Conservation (phyloP, 1,140 invertebrate species). For the Drosophila trapezifrons region DNA sequence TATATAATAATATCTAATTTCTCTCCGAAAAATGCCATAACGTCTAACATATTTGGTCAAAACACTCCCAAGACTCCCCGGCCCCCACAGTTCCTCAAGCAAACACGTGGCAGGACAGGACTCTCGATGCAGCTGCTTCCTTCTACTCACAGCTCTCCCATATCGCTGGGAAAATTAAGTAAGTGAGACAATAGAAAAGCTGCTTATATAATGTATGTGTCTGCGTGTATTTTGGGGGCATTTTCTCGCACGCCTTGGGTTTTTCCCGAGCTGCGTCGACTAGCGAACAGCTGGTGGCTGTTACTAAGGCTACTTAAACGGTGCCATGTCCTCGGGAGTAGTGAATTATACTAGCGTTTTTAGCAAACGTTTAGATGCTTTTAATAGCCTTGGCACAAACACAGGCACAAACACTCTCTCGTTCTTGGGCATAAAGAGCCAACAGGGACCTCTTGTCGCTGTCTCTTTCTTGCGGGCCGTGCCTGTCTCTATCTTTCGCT, state of each 20-base stretch:
- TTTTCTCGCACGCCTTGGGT: slow-evolving; percentile 21
- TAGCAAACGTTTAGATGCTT: slow-evolving; percentile 78
- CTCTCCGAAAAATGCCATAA: not conserved
- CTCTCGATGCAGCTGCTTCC: slow-evolving; percentile 25
- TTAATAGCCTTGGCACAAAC: slow-evolving; percentile 67
- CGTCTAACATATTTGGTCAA: not conserved
- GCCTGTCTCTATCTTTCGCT: not conserved
- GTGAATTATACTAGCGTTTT: slow-evolving; percentile 74
- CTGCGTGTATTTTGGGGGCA: slow-evolving; percentile 8
- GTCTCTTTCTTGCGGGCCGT: slow-evolving; percentile 14
- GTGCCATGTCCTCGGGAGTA: slow-evolving; percentile 31
- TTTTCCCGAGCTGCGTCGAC: not conserved
- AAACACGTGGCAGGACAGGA: slow-evolving; percentile 19
- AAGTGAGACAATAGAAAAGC: slow-evolving; percentile 51
- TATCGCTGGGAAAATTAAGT: slow-evolving; percentile 37
- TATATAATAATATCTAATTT: not conserved
- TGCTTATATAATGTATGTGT: slow-evolving; percentile 35
- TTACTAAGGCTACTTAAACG: slow-evolving; percentile 48
- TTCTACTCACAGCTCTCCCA: not conserved
- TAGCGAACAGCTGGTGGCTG: slow-evolving; percentile 36
- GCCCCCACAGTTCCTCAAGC: not conserved
- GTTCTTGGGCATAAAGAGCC: slow-evolving; percentile 17
- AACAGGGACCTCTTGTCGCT: slow-evolving; percentile 46
- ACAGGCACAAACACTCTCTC: slow-evolving; percentile 8
- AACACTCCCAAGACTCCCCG: no score